Evolutionary conservation across 2,888 invertebrate genomes (phyloP).

Genomic region (Slavum lentiscoides): DNA sequence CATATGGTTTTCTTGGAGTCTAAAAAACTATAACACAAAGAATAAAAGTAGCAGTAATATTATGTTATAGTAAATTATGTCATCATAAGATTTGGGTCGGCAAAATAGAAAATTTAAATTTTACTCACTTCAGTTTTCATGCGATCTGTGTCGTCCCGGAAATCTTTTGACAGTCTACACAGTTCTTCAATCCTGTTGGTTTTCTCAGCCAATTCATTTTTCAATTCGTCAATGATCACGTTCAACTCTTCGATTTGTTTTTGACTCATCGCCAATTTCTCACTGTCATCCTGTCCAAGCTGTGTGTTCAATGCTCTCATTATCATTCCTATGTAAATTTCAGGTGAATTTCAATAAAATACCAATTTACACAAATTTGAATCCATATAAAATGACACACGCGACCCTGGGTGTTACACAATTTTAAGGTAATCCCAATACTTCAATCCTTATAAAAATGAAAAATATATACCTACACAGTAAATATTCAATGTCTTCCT

Average conservation of each 20-base stretch:
- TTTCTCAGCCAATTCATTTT: constrained; percentile 33
- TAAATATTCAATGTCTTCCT: too few species aligned
- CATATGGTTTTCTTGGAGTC: constrained; percentile 36
- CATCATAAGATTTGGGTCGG: background rate
- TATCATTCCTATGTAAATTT: constrained; percentile 30
- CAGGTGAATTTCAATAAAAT: background rate
- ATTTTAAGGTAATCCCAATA: too few species aligned
- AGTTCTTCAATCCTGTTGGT: constrained; percentile 38
- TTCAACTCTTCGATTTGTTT: constrained; percentile 34
- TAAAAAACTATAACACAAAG: constrained; percentile 18
- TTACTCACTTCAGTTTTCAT: constrained; percentile 33
- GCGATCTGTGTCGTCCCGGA: constrained; percentile 11
- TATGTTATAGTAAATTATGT: too few species aligned
- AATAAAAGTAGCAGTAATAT: background rate
- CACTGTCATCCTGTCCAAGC: constrained; percentile 36
- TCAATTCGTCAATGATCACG: background rate
- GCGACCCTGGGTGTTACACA: background rate
- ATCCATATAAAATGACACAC: background rate
- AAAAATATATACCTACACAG: too few species aligned
- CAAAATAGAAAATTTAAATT: background rate
- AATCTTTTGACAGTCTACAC: constrained; percentile 38
- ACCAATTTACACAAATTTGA: background rate
- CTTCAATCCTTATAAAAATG: too few species aligned
- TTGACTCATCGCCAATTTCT: constrained; percentile 20
- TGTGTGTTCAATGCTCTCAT: constrained; percentile 35